Percentiles rank a stretch among this genome's conserved stretches.
Conservation (phyloP, 2,797 vertebrate species). For the Ctenosaura bakeri region DNA sequence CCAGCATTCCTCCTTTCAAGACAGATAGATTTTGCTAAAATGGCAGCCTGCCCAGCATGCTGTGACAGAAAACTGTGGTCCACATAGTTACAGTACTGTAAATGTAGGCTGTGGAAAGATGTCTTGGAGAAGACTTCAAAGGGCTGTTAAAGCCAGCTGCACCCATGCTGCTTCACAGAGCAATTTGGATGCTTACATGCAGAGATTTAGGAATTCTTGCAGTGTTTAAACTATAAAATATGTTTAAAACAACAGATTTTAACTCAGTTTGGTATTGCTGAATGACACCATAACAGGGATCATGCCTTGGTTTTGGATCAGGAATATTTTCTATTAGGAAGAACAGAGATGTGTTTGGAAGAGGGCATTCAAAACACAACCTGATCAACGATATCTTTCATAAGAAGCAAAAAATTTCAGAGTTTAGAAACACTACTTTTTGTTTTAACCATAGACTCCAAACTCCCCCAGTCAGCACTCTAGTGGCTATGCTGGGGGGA, state of each 20-base stretch:
- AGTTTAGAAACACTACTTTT: neutral
- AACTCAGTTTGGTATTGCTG: conserved; percentile 67
- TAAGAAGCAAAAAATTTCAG: neutral
- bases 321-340: conserved; percentile 44
- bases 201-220: conserved; percentile 64
- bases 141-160: conserved; percentile 54
- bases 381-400: neutral
- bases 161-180: conserved; percentile 43
- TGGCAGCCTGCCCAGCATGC: conserved; percentile 37
- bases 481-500: no score
- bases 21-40: conserved; percentile 42
- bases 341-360: neutral
- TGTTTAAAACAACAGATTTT: conserved; percentile 73
- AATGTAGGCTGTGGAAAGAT: conserved; percentile 60
- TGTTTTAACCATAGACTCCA: no score
- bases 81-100: neutral
- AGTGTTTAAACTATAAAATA: conserved; percentile 65
- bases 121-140: conserved; percentile 63
- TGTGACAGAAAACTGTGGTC: conserved; percentile 33
- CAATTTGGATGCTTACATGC: conserved; percentile 59
- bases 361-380: neutral
- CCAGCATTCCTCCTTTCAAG: conserved; percentile 22
- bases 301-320: conserved; percentile 47
- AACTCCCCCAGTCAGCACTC: no score
- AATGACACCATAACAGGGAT: conserved; percentile 41